Base-by-base conservation (phyloP, 2,888 invertebrate species). In the Thecophora atra region DNA sequence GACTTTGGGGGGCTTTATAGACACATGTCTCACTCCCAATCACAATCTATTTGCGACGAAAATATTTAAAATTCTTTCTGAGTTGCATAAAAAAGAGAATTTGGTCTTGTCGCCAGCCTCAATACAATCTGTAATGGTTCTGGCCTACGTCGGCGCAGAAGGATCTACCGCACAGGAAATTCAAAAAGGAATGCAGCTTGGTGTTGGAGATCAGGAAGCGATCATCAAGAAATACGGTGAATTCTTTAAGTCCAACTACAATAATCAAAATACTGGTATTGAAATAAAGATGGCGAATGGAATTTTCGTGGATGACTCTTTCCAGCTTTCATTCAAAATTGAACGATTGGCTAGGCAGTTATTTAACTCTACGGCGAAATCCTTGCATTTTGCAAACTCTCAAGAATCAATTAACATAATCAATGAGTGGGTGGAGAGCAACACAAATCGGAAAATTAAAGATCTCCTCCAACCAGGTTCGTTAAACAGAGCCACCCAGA, bases 391-490 rank as follows among this genome's bases (percentile, higher is more conserved):
- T 78, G 77, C 71, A 0, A 77, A 89, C 28, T 83, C 88, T 1
- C 79, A 78, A 1, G 84, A 81, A 24, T 88, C 90, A 1, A 89
- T 88, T 0, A 78, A 87, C 0, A 84, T 82, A 0, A 96, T 98
- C 64, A 98, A 98, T 82, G 78, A 84, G 47, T 97, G 96, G 94
- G 94, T 92, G 54, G 91, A 91, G 80, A 84, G 89, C 5, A 90
- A 94, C 81, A 98, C 98, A 0, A 91, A 94, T 70, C 86, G 92
- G 11, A 94, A 92, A 83, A 97, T 98, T 72, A 91, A 91, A 77
- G 89, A 96, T 79, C 88, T 98, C 1, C 86, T 98, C 65, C 83
- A 88, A 1, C 19, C 89, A 1, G 90, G 88, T 76, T 87, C 88
- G 79, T 81, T 95, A 0, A 79, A 87, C 80, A 65, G 68, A 0